A percentile compares a stretch with the other conserved stretches of the same genome.
Conservation (phyloP, 2,113 vertebrate species). For the Clarias macrocephalus region DNA sequence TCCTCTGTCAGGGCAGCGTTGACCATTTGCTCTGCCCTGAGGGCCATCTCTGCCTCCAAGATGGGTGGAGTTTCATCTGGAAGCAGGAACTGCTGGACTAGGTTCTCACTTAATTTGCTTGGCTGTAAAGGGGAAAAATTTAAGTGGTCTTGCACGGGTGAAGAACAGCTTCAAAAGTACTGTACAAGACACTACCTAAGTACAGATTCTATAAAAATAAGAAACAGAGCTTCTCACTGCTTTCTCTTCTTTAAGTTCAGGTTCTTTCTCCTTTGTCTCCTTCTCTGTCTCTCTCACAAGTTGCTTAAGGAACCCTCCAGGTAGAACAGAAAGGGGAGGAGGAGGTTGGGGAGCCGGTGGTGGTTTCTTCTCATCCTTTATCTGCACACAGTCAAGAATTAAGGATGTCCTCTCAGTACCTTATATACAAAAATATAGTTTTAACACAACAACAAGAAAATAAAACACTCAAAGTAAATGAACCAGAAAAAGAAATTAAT, state of each 20-base stretch:
- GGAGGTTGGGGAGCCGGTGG: conserved; percentile 67
- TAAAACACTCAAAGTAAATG: neutral
- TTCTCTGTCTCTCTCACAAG: conserved; percentile 91
- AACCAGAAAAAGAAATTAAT: neutral
- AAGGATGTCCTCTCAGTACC: neutral
- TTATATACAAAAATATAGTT: neutral
- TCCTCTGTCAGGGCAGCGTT: conserved; percentile 51
- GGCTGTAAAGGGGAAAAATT: conserved; percentile 49
- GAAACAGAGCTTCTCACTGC: conserved; percentile 53
- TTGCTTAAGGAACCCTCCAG: conserved; percentile 93
- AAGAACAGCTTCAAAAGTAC: neutral
- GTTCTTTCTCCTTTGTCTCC: conserved; percentile 78
- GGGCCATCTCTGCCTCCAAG: conserved; percentile 62
- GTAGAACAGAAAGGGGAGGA: conserved; percentile 78
- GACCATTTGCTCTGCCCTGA: conserved; percentile 55
- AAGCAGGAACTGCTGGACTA: conserved; percentile 74
- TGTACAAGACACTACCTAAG: conserved; percentile 7
- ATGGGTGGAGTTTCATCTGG: conserved; percentile 70
- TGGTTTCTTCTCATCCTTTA: conserved; percentile 88
- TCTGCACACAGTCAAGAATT: conserved; percentile 70
- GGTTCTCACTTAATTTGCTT: conserved; percentile 70
- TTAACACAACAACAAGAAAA: neutral
- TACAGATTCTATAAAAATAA: neutral
- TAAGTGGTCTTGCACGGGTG: neutral
- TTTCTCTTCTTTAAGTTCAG: conserved; percentile 71